Conservation (phyloP, 2,797 vertebrate species). For the Acomys russatus region DNA sequence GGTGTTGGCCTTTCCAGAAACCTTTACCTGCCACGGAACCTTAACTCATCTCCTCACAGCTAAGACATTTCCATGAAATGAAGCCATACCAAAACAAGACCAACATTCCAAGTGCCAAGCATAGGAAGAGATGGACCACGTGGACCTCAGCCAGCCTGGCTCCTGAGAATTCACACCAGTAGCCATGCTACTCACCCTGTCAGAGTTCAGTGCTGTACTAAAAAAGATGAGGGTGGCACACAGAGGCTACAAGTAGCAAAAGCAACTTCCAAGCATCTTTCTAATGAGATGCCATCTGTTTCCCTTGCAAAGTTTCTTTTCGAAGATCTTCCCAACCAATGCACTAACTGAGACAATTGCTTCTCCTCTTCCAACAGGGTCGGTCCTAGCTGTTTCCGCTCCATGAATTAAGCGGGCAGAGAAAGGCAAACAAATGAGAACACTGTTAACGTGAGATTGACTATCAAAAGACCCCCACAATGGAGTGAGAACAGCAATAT, state of each 20-base stretch:
- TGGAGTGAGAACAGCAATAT: background rate
- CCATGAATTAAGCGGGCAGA: background rate
- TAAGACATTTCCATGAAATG: background rate
- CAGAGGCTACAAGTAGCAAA: background rate
- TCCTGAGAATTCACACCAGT: background rate
- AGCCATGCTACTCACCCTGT: too few relatives aligned
- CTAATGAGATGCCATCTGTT: background rate
- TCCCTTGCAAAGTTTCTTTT: background rate
- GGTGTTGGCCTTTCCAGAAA: background rate
- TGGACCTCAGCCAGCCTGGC: background rate
- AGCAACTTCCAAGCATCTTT: too few relatives aligned
- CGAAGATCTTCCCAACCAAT: background rate
- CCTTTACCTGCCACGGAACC: background rate
- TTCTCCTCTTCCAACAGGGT: background rate
- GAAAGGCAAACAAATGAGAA: background rate
- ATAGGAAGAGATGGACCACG: too few relatives aligned
- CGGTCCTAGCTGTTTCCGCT: background rate
- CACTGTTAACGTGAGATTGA: background rate
- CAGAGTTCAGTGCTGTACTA: background rate
- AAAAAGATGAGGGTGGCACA: background rate
- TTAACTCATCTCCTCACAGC: background rate
- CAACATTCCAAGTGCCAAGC: background rate
- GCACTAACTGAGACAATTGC: background rate
- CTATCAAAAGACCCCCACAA: background rate
- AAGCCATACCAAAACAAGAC: background rate